Conservation (phyloP, 2,888 invertebrate genomes). For the Marasmarcha lunaedactyla region DNA sequence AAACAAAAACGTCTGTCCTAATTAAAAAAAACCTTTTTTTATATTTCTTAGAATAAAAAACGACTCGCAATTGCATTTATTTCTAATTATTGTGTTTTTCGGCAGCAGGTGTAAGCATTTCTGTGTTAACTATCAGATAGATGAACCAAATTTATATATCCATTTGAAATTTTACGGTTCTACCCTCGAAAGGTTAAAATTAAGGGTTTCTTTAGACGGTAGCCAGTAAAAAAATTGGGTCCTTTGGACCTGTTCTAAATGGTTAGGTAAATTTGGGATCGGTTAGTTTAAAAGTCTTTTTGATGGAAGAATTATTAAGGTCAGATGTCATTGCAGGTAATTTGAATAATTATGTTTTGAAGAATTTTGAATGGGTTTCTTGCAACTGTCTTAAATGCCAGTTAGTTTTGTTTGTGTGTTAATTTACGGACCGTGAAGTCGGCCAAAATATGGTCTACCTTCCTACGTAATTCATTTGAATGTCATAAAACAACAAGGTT, state of each 20-base stretch:
- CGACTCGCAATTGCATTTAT: slow-evolving; percentile 20
- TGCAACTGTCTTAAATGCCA: no score
- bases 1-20: slow-evolving; percentile 9
- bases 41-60: slow-evolving; percentile 8
- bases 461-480: no score
- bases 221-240: no score
- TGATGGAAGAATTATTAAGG: not conserved
- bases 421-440: no score
- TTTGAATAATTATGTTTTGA: no score
- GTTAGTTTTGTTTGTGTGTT: no score
- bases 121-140: slow-evolving; percentile 13
- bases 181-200: slow-evolving; percentile 14
- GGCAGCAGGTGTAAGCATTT: slow-evolving; percentile 40
- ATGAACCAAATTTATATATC: slow-evolving; percentile 41
- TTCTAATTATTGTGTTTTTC: slow-evolving; percentile 41
- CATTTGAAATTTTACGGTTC: slow-evolving; percentile 44
- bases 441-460: no score
- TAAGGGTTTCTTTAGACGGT: slow-evolving; percentile 19
- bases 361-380: no score
- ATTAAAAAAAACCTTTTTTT: slow-evolving; percentile 21
- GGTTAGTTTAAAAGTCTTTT: not conserved
- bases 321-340: no score
- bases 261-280: no score
- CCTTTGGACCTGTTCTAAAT: no score
- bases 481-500: no score